phyloP scores from a whole-genome alignment of 2,797 vertebrate species.

The Dipus sagitta region DNA sequence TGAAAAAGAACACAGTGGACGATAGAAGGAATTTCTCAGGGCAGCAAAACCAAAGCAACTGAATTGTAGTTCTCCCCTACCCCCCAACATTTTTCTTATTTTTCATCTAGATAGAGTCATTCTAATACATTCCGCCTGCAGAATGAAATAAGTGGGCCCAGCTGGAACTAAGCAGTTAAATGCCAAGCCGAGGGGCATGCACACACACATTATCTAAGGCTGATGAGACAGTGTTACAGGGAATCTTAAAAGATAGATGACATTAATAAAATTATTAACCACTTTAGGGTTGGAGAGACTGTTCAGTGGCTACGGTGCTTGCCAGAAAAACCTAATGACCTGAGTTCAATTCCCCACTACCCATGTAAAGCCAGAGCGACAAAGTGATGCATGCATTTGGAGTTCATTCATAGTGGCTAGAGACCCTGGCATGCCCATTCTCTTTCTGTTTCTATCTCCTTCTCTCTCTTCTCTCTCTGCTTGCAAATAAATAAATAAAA shows the following conservation, averaged over 20 bases:
- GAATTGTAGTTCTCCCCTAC: not conserved
- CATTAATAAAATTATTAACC: constrained; percentile 42
- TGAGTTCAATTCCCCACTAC: too few relatives aligned
- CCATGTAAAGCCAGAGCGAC: too few relatives aligned
- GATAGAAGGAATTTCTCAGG: not conserved
- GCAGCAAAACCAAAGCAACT: constrained; percentile 11
- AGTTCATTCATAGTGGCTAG: too few relatives aligned
- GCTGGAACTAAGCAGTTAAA: constrained; percentile 22
- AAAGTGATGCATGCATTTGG: too few relatives aligned
- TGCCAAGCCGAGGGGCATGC: not conserved
- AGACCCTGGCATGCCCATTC: too few relatives aligned
- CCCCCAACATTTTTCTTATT: not conserved
- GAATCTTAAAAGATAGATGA: not conserved
- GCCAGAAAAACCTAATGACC: too few relatives aligned
- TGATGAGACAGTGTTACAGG: constrained; percentile 14
- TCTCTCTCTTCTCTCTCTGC: too few relatives aligned
- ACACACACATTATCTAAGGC: not conserved
- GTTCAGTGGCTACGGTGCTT: too few relatives aligned
- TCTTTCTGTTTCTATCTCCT: too few relatives aligned
- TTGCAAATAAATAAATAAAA: too few relatives aligned
- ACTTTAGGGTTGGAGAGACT: too few relatives aligned
- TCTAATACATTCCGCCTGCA: constrained; percentile 2
- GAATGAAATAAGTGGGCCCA: constrained; percentile 28
- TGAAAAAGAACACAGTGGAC: not conserved
- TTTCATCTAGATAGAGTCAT: constrained; percentile 5